A percentile compares a stretch with the other conserved stretches of the same genome.
Conservation (phyloP, 35 echinoderm and acorn worm genomes). For the Antedon bifida region DNA sequence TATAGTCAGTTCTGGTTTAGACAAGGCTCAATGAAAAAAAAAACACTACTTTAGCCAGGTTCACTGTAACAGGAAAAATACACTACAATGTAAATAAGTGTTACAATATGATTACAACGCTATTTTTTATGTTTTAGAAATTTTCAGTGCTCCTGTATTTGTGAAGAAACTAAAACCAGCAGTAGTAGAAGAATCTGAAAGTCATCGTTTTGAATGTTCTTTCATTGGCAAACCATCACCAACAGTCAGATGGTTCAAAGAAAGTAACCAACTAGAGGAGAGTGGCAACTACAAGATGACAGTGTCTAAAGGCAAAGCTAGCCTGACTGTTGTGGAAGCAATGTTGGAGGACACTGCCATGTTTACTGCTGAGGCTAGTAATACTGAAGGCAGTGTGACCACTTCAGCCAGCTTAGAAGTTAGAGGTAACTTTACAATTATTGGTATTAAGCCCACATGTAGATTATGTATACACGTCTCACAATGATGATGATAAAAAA, state of each 20-base stretch:
- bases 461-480: neutral
- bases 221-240: conserved; percentile 65
- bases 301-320: neutral
- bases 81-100: no score
- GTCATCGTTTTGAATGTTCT: conserved; percentile 51
- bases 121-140: neutral
- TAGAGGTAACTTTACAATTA: neutral
- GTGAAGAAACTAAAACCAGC: conserved; percentile 50
- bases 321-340: conserved; percentile 1
- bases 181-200: conserved; percentile 50
- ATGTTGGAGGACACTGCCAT: neutral
- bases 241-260: conserved; percentile 70
- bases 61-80: no score
- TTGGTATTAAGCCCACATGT: neutral
- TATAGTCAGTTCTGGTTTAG: no score
- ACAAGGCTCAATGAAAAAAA: no score
- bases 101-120: no score
- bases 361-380: conserved; percentile 3
- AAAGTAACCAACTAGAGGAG: conserved; percentile 47
- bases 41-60: no score
- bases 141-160: conserved; percentile 36
- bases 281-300: conserved; percentile 67
- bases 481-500: no score
- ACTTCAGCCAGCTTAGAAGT: conserved; percentile 5
- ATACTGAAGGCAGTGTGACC: neutral